These are phyloP conservation scores for Melanerpes formicivorus DNA, from an alignment of 2,113 vertebrate species.

Conservation along the genomic window DNA sequence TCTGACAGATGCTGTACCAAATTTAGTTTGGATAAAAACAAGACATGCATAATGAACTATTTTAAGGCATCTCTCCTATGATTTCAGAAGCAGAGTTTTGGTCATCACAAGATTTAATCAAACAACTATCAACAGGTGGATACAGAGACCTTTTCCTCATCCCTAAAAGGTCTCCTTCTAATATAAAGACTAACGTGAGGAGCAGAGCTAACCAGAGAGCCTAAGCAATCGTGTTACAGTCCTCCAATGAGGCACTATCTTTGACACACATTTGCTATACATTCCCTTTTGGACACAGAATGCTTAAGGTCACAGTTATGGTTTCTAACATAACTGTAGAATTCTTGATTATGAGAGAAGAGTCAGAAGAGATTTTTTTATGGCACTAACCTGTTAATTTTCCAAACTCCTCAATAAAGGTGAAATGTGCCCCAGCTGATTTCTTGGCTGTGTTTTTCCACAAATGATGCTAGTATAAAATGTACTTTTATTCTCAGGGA, in stretches of 20 bases:
- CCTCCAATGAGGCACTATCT: neutral
- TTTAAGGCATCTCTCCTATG: neutral
- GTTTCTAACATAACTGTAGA: neutral
- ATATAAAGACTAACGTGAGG: neutral
- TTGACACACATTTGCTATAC: neutral
- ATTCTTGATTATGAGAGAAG: neutral
- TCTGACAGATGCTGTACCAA: neutral
- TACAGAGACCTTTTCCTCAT: neutral
- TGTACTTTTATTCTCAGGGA: neutral
- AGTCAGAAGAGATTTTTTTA: neutral
- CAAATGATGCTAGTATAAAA: neutral
- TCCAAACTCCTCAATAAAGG: neutral
- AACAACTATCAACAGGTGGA: neutral
- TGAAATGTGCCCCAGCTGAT: neutral
- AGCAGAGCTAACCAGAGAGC: neutral
- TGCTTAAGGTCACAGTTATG: neutral
- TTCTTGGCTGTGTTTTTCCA: neutral
- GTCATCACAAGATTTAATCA: neutral
- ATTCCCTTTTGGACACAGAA: neutral
- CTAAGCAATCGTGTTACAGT: neutral
- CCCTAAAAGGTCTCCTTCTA: neutral
- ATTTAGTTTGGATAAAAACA: neutral
- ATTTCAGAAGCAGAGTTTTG: neutral
- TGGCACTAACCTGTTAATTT: neutral
- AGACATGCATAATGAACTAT: neutral